These are phyloP conservation scores for Psilopsiagon aurifrons DNA, from an alignment of 2,113 vertebrate genomes.

Conservation along the genomic window DNA sequence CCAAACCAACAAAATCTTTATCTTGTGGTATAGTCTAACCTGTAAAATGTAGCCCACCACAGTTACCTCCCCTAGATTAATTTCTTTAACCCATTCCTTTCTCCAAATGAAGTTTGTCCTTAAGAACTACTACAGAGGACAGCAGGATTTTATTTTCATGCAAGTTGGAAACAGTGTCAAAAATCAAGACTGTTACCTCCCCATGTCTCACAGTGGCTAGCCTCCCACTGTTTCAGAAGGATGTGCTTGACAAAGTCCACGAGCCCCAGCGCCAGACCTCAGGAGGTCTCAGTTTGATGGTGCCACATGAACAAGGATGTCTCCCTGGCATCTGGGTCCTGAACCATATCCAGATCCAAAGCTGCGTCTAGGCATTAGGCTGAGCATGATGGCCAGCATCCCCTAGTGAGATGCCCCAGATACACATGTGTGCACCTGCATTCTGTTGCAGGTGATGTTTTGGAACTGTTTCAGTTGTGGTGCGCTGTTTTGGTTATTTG, in stretches of 20 bases:
- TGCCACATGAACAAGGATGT: neutral
- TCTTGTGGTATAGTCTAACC: neutral
- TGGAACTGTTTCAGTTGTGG: neutral
- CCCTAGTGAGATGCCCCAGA: accelerated
- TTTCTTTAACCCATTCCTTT: neutral
- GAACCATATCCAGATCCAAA: neutral
- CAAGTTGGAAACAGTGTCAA: neutral
- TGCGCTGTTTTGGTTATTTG: neutral
- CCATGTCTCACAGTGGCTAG: neutral
- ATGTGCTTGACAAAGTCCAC: neutral
- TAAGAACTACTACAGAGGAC: neutral
- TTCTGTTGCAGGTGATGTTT: neutral
- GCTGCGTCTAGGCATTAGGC: neutral
- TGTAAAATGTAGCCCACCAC: neutral
- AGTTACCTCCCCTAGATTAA: neutral
- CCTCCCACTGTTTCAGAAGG: accelerated
- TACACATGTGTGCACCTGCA: accelerated
- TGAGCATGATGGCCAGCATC: accelerated
- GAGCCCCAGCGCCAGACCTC: neutral
- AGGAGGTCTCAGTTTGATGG: too few species aligned
- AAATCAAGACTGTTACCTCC: neutral
- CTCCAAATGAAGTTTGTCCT: neutral
- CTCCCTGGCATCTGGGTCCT: neutral
- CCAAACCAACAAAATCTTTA: neutral
- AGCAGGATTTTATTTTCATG: neutral